Evolutionary conservation across 2,113 vertebrate genomes (phyloP).

Genomic region (Coreoperca whiteheadi): DNA sequence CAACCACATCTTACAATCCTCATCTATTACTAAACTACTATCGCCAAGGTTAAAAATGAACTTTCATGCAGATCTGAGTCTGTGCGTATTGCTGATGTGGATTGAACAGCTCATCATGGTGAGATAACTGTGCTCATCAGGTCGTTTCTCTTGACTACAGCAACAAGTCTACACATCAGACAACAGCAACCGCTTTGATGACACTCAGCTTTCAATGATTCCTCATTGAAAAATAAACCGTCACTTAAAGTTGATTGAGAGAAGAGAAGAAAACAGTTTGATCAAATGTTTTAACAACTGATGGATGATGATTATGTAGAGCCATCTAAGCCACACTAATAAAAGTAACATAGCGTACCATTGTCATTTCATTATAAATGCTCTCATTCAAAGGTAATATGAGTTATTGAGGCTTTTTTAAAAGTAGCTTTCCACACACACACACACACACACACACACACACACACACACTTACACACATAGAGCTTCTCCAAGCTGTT

Average conservation of each 20-base stretch:
- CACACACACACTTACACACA: background rate
- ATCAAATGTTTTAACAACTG: conserved; percentile 15
- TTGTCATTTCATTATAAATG: conserved; percentile 12
- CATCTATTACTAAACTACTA: too few relatives aligned
- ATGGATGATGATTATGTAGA: background rate
- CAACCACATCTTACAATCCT: too few relatives aligned
- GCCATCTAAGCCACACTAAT: background rate
- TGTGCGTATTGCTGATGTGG: background rate
- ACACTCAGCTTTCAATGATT: background rate
- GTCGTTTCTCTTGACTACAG: background rate
- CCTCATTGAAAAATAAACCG: background rate
- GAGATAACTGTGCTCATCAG: background rate
- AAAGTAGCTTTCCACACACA: conserved; percentile 3
- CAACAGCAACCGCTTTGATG: conserved; percentile 1
- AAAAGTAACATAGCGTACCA: background rate
- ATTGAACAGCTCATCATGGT: background rate
- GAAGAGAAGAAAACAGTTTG: background rate
- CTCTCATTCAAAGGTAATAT: conserved; percentile 28
- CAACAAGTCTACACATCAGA: background rate
- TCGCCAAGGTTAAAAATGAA: background rate
- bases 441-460: background rate
- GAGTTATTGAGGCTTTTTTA: conserved; percentile 25
- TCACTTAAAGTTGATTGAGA: conserved; percentile 1
- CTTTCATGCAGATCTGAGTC: background rate
- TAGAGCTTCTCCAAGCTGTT: conserved; percentile 58